phyloP scores from a whole-genome alignment of 1,140 invertebrate species.

The Tetragonula clypearis region DNA sequence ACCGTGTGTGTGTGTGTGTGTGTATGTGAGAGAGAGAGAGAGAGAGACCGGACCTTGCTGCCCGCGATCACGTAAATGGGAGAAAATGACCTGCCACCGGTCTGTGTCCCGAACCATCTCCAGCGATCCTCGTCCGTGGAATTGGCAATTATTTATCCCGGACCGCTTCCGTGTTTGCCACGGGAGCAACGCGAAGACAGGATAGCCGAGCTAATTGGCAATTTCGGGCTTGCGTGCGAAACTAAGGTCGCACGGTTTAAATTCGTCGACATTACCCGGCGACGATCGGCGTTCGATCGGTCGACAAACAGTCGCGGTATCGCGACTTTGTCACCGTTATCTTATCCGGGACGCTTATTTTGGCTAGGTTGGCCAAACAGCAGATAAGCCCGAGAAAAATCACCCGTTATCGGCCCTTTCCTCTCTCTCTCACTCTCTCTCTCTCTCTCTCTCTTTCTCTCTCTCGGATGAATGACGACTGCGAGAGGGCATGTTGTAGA shows the following conservation, averaged over 20 bases:
- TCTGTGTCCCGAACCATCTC: constrained; percentile 42
- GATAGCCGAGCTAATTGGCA: constrained; percentile 67
- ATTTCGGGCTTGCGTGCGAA: constrained; percentile 55
- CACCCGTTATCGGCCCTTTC: constrained; percentile 11
- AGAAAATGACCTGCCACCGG: constrained; percentile 64
- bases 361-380: no score
- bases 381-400: constrained; percentile 7
- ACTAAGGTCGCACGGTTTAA: constrained; percentile 27
- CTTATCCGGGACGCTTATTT: constrained; percentile 19
- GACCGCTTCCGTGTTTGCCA: constrained; percentile 35
- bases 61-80: constrained; percentile 46
- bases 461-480: neutral
- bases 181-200: constrained; percentile 50
- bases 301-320: neutral
- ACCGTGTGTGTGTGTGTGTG: no score
- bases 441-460: no score
- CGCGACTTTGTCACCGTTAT: constrained; percentile 1
- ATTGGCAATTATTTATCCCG: constrained; percentile 72
- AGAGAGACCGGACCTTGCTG: constrained; percentile 1
- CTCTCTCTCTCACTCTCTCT: no score
- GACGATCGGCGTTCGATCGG: neutral
- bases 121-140: constrained; percentile 34
- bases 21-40: no score
- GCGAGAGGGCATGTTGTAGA: neutral
- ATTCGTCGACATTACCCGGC: constrained; percentile 9